These are phyloP conservation scores for Philaethria dido DNA, from an alignment of 2,888 invertebrate species.

Conservation along the genomic window DNA sequence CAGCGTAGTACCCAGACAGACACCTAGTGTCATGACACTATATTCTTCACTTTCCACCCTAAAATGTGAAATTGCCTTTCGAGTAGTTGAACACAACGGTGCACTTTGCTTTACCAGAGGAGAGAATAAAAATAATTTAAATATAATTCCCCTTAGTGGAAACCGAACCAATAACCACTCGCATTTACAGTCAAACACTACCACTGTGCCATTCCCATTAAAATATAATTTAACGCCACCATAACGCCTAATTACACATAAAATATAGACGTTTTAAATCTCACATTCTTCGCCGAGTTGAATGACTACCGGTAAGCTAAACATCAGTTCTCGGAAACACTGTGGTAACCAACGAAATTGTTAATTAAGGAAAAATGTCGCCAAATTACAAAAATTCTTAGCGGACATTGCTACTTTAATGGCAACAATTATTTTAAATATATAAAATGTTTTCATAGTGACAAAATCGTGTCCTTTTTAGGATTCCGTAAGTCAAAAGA, in stretches of 20 bases:
- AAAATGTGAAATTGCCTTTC: no score
- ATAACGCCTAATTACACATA: neutral
- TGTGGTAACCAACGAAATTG: conserved; percentile 27
- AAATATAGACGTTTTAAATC: neutral
- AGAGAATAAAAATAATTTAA: no score
- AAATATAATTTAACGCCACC: no score
- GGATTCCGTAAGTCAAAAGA: neutral
- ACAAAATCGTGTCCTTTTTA: neutral
- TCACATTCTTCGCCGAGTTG: neutral
- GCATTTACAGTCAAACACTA: no score
- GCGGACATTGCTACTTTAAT: conserved; percentile 18
- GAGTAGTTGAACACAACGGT: no score
- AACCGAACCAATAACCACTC: no score
- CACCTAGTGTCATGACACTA: no score
- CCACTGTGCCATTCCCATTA: no score
- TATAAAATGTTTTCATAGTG: conserved; percentile 10
- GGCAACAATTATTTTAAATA: conserved; percentile 26
- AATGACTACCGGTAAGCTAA: conserved; percentile 24
- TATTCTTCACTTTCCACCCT: no score
- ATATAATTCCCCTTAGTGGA: no score
- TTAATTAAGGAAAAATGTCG: conserved; percentile 39
- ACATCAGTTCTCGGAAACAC: conserved; percentile 34
- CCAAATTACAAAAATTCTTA: conserved; percentile 33
- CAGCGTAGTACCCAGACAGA: no score
- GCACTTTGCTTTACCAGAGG: no score